Base-by-base conservation (phyloP, 2,888 invertebrate species). In the Mechanitis messenoides region DNA sequence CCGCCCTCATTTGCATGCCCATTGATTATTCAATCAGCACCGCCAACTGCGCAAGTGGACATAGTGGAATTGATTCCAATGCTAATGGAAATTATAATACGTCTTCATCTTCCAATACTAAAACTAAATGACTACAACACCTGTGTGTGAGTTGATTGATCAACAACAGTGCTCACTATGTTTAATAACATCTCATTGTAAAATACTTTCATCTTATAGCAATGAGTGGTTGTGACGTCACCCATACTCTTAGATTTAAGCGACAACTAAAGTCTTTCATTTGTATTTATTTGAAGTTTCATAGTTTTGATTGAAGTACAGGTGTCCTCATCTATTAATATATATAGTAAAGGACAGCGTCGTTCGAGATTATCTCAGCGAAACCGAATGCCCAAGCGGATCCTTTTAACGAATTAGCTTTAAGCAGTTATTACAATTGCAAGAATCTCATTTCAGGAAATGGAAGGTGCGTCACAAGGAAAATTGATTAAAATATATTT, bases 11-110 rank as follows among this genome's bases (percentile, higher is more conserved):
- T 88, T 85, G 83, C 87, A 87, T 88, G 78, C 77, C 75, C 74
- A 88, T 87, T 87, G 87, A 88, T 88, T 88, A 87, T 88, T 85
- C 88, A 87, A 84, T 85, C 76, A 81, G 79, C 77, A 55, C 66
- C 60, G 64, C 61, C 65, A 67, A 68, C 72, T 69, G 69, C 65
- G 72, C 72, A 69, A 71, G 73, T 75, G 79, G 80, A 79, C 79
- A 72, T 67, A 71, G 73, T 74, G 72, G 77, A 79, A 85, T 83
- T 83, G 84, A 84, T 84, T 84, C 83, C 83, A 79, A 84, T 84
- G 83, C 79, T 82, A 84, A 84, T 85, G 71, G 70, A 74, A 75
- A 80, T 80, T 80, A 79, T 83, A 76, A 74, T 77, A 72, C 74
- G 64, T 68, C 66, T 58, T 64, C 62, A 59, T 64, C 59, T 62